A percentile compares a stretch with the other conserved stretches of the same genome.
These are phyloP conservation scores for Gastrophysa polygoni DNA, from an alignment of 2,888 invertebrate species.

Conservation along the genomic window DNA sequence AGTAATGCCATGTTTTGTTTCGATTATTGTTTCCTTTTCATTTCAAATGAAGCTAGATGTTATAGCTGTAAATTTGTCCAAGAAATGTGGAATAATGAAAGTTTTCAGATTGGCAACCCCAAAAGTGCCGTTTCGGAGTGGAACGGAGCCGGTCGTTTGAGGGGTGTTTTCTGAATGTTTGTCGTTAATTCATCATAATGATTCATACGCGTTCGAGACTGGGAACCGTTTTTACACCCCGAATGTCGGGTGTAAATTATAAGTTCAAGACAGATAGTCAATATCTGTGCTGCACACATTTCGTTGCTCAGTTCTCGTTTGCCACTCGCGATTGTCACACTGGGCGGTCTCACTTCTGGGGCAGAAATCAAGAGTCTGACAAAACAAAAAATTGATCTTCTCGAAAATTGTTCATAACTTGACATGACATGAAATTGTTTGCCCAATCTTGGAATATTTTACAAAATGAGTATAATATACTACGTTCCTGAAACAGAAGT, in stretches of 20 bases:
- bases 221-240: conserved; percentile 59
- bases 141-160: conserved; percentile 44
- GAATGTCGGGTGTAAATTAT: conserved; percentile 60
- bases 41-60: no score
- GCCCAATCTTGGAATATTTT: no score
- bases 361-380: neutral
- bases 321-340: conserved; percentile 2
- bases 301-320: conserved; percentile 34
- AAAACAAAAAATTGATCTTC: no score
- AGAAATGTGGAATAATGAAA: no score
- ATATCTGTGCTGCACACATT: conserved; percentile 51
- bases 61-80: no score
- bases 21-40: no score
- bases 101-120: conserved; percentile 26
- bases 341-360: neutral
- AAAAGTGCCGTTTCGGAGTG: conserved; percentile 33
- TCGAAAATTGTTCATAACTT: no score
- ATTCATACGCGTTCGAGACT: conserved; percentile 60
- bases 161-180: conserved; percentile 61
- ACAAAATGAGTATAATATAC: no score
- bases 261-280: conserved; percentile 61
- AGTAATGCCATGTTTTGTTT: no score
- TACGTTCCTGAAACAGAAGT: no score
- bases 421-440: no score
- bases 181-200: conserved; percentile 62